These are phyloP conservation scores for Plutomurus gul DNA, from an alignment of 1,140 invertebrate genomes.

Conservation along the genomic window DNA sequence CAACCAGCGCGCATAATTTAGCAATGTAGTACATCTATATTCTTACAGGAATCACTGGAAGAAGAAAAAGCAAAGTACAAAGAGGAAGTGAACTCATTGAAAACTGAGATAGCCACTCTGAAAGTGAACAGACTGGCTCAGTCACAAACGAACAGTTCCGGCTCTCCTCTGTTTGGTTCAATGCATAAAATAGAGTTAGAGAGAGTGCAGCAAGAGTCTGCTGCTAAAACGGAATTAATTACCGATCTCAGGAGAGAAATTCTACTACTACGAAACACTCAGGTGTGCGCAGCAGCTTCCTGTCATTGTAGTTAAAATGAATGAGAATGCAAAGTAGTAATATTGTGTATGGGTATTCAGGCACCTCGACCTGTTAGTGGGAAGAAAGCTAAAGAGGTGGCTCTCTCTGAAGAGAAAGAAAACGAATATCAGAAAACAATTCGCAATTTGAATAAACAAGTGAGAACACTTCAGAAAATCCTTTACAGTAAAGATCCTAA, in stretches of 20 bases:
- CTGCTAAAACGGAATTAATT: slow-evolving; percentile 31
- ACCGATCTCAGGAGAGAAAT: slow-evolving; percentile 42
- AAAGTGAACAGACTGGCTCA: slow-evolving; percentile 36
- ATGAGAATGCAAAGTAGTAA: background rate
- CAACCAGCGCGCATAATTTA: no score
- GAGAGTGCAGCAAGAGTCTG: slow-evolving; percentile 24
- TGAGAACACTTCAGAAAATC: slow-evolving; percentile 49
- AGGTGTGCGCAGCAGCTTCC: background rate
- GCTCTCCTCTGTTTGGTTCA: slow-evolving; percentile 30
- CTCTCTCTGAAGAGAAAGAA: slow-evolving; percentile 45
- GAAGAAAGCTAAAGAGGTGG: background rate
- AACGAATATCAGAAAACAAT: slow-evolving; percentile 49
- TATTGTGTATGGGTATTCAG: background rate
- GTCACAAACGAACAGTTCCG: background rate
- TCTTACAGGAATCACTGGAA: slow-evolving; percentile 24
- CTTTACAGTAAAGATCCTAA: slow-evolving; percentile 46
- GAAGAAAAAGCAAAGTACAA: slow-evolving; percentile 9
- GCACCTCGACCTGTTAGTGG: background rate
- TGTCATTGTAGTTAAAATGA: background rate
- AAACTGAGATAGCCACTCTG: slow-evolving; percentile 44
- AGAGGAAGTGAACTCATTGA: slow-evolving; percentile 33
- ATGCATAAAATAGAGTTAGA: slow-evolving; percentile 35
- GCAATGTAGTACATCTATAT: background rate
- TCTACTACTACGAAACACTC: slow-evolving; percentile 7
- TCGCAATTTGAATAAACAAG: slow-evolving; percentile 46